Conservation (phyloP, 2,888 invertebrate species). For the Pammene fasciana region DNA sequence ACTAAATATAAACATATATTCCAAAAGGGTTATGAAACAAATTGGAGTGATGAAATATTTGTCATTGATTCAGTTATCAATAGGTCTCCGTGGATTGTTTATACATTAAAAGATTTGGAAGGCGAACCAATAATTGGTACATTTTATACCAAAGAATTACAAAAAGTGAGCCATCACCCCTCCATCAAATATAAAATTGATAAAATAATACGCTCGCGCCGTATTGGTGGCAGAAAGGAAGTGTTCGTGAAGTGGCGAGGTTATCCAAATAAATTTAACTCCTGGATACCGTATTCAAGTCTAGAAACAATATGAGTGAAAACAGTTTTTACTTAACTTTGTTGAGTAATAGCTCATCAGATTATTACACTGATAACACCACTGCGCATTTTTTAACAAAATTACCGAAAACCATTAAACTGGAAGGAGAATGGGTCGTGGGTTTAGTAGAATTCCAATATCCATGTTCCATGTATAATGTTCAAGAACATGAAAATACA, state of each 20-base stretch:
- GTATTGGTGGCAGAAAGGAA: constrained; percentile 47
- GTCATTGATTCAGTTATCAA: constrained; percentile 40
- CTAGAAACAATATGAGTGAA: constrained; percentile 45
- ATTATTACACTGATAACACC: constrained; percentile 47
- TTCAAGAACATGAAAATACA: constrained; percentile 45
- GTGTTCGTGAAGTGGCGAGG: constrained; percentile 50
- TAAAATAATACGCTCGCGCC: constrained; percentile 45
- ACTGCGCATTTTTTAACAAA: constrained; percentile 45
- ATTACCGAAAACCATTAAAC: constrained; percentile 45
- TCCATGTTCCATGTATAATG: constrained; percentile 45
- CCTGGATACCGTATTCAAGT: constrained; percentile 44
- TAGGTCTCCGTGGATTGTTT: constrained; percentile 44
- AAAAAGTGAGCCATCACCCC: constrained; percentile 46
- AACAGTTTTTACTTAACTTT: constrained; percentile 48
- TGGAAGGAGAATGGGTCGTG: constrained; percentile 45
- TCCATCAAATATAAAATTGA: background rate
- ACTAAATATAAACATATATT: constrained; percentile 50
- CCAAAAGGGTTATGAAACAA: constrained; percentile 50
- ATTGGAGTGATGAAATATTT: constrained; percentile 53
- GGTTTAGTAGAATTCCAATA: constrained; percentile 42
- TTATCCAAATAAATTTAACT: constrained; percentile 50
- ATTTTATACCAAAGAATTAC: constrained; percentile 49
- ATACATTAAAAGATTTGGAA: constrained; percentile 46
- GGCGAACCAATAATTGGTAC: constrained; percentile 46
- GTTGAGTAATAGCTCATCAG: constrained; percentile 43